Conservation (phyloP, 2,113 vertebrate species). For the Rhabdomys dilectus region DNA sequence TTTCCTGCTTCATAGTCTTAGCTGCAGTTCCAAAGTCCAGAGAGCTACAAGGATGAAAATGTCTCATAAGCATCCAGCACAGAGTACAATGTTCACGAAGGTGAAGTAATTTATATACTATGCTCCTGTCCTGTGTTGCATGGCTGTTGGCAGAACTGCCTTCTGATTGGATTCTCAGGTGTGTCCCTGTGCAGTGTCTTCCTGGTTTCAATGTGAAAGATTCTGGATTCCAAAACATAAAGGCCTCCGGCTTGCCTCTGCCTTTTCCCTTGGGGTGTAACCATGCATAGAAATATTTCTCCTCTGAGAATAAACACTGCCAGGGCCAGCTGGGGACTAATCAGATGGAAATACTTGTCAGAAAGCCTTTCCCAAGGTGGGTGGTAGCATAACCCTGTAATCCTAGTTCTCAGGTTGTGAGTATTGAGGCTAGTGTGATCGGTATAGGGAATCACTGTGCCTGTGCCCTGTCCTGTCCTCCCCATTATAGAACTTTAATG, state of each 20-base stretch:
- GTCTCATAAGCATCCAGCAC: fast-evolving
- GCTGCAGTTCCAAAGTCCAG: background rate
- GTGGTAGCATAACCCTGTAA: background rate
- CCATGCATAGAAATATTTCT: background rate
- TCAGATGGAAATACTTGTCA: background rate
- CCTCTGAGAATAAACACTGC: too few relatives aligned
- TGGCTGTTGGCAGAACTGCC: background rate
- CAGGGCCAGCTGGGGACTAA: background rate
- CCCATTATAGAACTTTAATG: fast-evolving
- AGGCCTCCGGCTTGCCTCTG: background rate
- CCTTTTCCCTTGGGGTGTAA: background rate
- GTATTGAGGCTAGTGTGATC: background rate
- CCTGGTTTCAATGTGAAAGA: background rate
- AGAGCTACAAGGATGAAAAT: background rate
- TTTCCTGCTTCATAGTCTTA: background rate
- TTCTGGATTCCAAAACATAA: background rate
- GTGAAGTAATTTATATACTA: fast-evolving
- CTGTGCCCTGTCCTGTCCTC: background rate
- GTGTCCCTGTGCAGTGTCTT: background rate
- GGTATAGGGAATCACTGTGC: background rate
- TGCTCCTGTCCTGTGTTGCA: fast-evolving
- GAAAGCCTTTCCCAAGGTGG: background rate
- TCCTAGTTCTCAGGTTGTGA: background rate
- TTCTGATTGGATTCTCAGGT: fast-evolving
- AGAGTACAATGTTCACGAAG: fast-evolving